A percentile compares a stretch with the other conserved stretches of the same genome.
phyloP scores from a whole-genome alignment of 1,140 invertebrate genomes.

The Caligus rogercresseyi region DNA sequence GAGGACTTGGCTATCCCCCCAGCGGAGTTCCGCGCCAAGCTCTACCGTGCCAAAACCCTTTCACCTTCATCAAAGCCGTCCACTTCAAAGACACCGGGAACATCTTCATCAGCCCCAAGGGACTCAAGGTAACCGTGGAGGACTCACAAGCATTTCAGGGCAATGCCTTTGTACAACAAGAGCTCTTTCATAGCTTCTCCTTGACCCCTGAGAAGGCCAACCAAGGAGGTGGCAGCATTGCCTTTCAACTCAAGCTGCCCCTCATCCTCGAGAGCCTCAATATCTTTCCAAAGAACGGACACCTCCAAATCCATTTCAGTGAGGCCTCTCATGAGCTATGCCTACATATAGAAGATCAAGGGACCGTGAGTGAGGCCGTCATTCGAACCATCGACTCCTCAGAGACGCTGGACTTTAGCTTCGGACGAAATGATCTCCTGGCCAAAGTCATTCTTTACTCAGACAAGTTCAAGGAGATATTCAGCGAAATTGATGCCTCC shows the following conservation, averaged over 20 bases:
- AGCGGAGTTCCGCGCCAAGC: not conserved
- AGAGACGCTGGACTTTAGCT: slow-evolving; percentile 5
- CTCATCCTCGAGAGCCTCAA: not conserved
- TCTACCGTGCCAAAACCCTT: not conserved
- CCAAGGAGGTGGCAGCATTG: not conserved
- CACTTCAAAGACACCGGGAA: not conserved
- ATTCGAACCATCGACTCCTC: not conserved
- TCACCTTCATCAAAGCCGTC: not conserved
- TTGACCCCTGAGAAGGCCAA: not conserved
- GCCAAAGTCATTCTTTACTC: not conserved
- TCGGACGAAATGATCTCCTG: not conserved
- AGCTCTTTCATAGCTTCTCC: not conserved
- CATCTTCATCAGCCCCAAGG: slow-evolving; percentile 2
- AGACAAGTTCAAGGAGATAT: slow-evolving; percentile 3
- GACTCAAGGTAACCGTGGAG: not conserved
- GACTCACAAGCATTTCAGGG: slow-evolving; percentile 3
- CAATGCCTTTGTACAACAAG: slow-evolving; percentile 5
- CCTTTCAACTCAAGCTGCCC: slow-evolving; percentile 1
- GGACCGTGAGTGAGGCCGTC: not conserved
- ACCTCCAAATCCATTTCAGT: not conserved
- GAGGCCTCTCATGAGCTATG: not conserved
- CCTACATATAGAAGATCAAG: slow-evolving; percentile 2
- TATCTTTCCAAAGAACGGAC: not conserved
- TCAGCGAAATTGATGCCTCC: not conserved
- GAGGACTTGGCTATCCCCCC: too few species aligned